phyloP scores from a whole-genome alignment of 92 coral and sea anemone genomes.

The Virgularia gustaviana region DNA sequence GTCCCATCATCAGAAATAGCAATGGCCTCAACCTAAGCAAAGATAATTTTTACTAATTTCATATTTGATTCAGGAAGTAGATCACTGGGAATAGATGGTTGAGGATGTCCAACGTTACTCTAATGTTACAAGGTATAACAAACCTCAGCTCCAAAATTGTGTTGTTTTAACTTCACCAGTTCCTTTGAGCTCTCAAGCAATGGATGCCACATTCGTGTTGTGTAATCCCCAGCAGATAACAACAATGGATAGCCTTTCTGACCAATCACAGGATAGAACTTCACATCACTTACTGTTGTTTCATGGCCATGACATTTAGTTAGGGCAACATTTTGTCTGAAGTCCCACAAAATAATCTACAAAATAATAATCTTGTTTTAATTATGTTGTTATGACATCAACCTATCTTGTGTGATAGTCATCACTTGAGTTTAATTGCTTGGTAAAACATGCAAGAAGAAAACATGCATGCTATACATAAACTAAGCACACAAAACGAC shows the following conservation, averaged over 20 bases:
- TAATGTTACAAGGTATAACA: background rate
- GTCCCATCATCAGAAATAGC: conserved; percentile 93
- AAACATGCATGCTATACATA: no score
- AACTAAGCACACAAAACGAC: no score
- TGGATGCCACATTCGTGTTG: conserved; percentile 92
- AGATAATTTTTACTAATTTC: background rate
- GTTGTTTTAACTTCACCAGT: conserved; percentile 69
- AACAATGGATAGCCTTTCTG: conserved; percentile 75
- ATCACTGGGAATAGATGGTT: conserved; percentile 8
- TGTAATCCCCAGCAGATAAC: conserved; percentile 77
- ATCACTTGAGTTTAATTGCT: no score
- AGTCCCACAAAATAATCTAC: conserved; percentile 90
- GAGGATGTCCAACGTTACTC: background rate
- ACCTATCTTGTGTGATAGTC: no score
- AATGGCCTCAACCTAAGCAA: conserved; percentile 68
- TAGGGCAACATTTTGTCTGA: conserved; percentile 82
- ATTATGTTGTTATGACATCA: no score
- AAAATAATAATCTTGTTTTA: no score
- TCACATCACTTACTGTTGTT: conserved; percentile 63
- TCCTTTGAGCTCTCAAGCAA: conserved; percentile 75
- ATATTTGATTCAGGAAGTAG: no score
- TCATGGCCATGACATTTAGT: conserved; percentile 78
- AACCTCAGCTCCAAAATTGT: conserved; percentile 74
- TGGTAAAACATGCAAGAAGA: no score
- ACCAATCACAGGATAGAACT: conserved; percentile 75